Percentiles rank a stretch among this genome's conserved stretches.
These are phyloP conservation scores for Exephanes ischioxanthus DNA, from an alignment of 2,888 invertebrate genomes.

Conservation along the genomic window DNA sequence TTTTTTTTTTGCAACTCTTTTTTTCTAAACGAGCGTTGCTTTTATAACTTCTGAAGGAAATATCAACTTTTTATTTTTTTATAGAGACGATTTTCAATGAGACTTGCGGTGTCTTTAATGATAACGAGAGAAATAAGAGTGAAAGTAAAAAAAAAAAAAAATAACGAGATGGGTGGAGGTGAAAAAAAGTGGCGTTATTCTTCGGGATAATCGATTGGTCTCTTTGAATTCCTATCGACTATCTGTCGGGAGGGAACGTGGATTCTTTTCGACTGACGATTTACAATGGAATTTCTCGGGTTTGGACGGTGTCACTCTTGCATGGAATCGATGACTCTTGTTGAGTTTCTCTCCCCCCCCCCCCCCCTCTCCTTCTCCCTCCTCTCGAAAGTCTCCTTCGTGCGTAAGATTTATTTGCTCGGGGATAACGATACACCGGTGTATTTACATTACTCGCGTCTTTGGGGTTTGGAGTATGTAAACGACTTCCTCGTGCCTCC, in stretches of 20 bases:
- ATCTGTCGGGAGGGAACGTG: neutral
- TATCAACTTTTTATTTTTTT: too few relatives aligned
- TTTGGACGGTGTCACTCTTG: slow-evolving; percentile 22
- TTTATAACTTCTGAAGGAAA: too few relatives aligned
- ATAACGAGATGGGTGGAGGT: too few relatives aligned
- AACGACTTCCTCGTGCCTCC: slow-evolving; percentile 61
- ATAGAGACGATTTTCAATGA: too few relatives aligned
- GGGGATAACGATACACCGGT: slow-evolving; percentile 41
- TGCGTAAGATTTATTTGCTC: slow-evolving; percentile 33
- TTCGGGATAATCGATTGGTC: too few relatives aligned
- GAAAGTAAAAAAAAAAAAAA: too few relatives aligned
- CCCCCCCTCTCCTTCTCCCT: too few relatives aligned
- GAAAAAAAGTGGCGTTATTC: too few relatives aligned
- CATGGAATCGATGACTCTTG: slow-evolving; percentile 21
- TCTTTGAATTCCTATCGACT: neutral
- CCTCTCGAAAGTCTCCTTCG: neutral
- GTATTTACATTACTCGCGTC: slow-evolving; percentile 59
- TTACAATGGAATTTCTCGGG: slow-evolving; percentile 26
- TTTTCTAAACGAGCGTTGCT: neutral
- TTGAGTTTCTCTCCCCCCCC: neutral
- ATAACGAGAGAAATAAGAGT: too few relatives aligned
- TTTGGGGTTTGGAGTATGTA: slow-evolving; percentile 55
- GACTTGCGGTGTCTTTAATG: too few relatives aligned
- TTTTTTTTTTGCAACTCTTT: neutral
- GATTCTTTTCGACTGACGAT: slow-evolving; percentile 8